These are phyloP conservation scores for Somateria mollissima DNA, from an alignment of 2,797 vertebrate species.

Conservation along the genomic window DNA sequence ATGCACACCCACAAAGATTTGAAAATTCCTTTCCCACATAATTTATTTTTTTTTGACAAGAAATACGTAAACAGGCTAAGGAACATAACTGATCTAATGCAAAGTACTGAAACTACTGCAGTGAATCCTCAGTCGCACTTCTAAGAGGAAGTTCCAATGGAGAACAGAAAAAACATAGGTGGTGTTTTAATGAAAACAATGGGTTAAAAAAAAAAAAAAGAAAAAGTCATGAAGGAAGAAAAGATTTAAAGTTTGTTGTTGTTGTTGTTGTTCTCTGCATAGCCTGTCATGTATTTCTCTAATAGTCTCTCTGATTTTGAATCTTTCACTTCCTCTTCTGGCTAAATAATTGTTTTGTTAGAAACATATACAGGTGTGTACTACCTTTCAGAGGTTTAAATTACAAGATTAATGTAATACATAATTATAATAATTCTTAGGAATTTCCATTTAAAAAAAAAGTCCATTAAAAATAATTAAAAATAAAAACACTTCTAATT, in stretches of 20 bases:
- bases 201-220: not conserved
- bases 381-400: not conserved
- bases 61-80: not conserved
- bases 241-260: too few species aligned
- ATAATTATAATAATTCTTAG: not conserved
- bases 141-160: not conserved
- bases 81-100: not conserved
- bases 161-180: not conserved
- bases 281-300: not conserved
- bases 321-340: not conserved
- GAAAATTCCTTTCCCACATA: too few species aligned
- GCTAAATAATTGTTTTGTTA: not conserved
- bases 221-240: not conserved
- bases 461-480: not conserved
- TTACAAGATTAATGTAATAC: not conserved
- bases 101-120: not conserved
- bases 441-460: not conserved
- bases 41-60: not conserved
- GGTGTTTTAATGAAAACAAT: not conserved
- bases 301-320: not conserved
- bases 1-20: too few species aligned
- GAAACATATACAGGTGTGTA: not conserved
- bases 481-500: not conserved
- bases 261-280: not conserved
- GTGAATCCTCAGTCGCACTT: not conserved